Evolutionary conservation across 2,797 vertebrate species (phyloP).

Genomic region (Falco biarmicus): DNA sequence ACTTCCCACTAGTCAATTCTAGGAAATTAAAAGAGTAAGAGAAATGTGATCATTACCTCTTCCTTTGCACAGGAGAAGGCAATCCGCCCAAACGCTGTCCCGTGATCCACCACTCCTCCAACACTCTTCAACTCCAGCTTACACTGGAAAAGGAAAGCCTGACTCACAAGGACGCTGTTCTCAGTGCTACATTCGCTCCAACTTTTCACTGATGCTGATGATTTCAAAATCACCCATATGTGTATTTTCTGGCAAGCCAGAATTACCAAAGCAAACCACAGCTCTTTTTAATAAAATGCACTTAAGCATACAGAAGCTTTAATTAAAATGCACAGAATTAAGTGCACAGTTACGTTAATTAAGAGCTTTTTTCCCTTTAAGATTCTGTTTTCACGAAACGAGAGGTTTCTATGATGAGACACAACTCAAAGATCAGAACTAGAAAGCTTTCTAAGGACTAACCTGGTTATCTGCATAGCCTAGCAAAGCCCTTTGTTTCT

Average conservation of each 20-base stretch:
- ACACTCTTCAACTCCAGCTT: constrained; percentile 88
- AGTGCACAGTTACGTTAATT: background rate
- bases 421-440: background rate
- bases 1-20: background rate
- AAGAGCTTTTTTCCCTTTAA: background rate
- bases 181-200: background rate
- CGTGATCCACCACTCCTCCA: constrained; percentile 84
- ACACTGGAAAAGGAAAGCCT: constrained; percentile 79
- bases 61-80: constrained; percentile 93
- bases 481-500: constrained; percentile 85
- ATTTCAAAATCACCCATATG: background rate
- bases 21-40: background rate
- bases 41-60: constrained; percentile 78
- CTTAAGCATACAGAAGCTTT: rapidly evolving
- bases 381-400: background rate
- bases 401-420: background rate
- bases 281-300: background rate
- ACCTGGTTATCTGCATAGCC: constrained; percentile 91
- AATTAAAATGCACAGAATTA: background rate
- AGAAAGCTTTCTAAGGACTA: background rate
- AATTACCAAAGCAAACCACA: background rate
- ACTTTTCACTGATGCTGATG: background rate
- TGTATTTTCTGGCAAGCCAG: rapidly evolving
- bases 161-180: background rate
- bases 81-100: constrained; percentile 92